These are phyloP conservation scores for Naja naja DNA, from an alignment of 2,113 vertebrate genomes.

Conservation along the genomic window DNA sequence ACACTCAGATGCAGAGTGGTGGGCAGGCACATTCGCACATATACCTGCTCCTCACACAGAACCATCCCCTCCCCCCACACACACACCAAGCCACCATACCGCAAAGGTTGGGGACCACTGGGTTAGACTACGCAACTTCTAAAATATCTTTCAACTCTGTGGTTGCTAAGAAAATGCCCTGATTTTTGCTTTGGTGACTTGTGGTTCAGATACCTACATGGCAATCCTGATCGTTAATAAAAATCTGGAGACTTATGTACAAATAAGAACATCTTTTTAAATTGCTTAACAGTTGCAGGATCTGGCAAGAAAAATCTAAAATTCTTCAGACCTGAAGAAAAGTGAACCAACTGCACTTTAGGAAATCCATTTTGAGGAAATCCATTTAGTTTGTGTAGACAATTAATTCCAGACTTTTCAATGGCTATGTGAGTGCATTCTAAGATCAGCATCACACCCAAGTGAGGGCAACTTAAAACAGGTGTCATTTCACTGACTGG, in stretches of 20 bases:
- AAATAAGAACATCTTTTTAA: conserved; percentile 6
- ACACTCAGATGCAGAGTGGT: not conserved
- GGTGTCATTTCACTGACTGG: conserved; percentile 24
- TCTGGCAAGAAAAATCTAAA: conserved; percentile 20
- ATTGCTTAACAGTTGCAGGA: not conserved
- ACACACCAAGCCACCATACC: no score
- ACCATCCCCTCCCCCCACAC: not conserved
- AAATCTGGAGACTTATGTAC: not conserved
- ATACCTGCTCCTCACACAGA: not conserved
- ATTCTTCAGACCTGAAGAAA: not conserved
- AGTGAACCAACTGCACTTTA: conserved; percentile 20
- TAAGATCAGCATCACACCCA: conserved; percentile 37
- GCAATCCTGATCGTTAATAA: not conserved
- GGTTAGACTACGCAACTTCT: not conserved
- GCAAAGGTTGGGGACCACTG: not conserved
- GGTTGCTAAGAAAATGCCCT: not conserved
- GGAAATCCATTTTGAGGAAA: conserved; percentile 36
- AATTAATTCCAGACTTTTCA: conserved; percentile 5
- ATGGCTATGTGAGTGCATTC: conserved; percentile 26
- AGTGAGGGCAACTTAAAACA: conserved; percentile 32
- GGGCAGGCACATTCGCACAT: rapidly evolving
- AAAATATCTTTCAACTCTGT: not conserved
- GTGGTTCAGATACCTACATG: not conserved
- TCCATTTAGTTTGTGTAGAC: conserved; percentile 33
- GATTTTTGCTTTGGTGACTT: not conserved